These are phyloP conservation scores for Oreocharis arfaki DNA, from an alignment of 2,113 vertebrate species.

Conservation along the genomic window DNA sequence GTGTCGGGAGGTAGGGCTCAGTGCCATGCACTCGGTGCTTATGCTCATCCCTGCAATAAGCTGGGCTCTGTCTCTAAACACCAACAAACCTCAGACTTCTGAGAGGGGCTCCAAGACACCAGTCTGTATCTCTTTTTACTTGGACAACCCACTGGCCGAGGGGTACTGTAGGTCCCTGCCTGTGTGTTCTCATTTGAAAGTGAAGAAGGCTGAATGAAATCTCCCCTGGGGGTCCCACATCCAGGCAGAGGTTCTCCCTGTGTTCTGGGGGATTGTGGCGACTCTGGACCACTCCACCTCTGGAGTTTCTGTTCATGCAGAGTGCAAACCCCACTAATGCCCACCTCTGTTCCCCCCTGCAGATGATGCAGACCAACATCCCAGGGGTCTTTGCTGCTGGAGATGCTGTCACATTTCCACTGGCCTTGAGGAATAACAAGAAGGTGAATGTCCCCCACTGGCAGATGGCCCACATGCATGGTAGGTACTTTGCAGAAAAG, in stretches of 20 bases:
- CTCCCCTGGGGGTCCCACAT: not conserved
- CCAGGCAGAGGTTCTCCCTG: not conserved
- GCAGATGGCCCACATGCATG: conserved; percentile 97
- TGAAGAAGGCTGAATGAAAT: not conserved
- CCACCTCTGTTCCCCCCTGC: not conserved
- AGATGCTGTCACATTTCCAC: conserved; percentile 86
- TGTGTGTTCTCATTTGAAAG: not conserved
- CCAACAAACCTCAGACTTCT: not conserved
- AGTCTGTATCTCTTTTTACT: not conserved
- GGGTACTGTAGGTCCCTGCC: not conserved
- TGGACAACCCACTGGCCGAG: not conserved
- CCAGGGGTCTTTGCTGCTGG: conserved; percentile 91
- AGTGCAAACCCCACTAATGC: not conserved
- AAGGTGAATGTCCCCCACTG: conserved; percentile 96
- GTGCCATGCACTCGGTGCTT: not conserved
- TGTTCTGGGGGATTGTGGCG: accelerated
- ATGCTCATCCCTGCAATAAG: not conserved
- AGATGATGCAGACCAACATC: conserved; percentile 94
- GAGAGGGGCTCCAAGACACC: not conserved
- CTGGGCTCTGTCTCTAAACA: not conserved
- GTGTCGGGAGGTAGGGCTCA: accelerated
- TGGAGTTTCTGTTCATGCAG: not conserved
- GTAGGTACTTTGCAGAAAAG: conserved; percentile 59
- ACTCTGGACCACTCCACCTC: not conserved
- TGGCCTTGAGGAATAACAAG: conserved; percentile 88